Evolutionary conservation across 2,113 vertebrate species (phyloP), one percentile per base, ranked within the genome.

Genomic region (Indicator maculatus): DNA sequence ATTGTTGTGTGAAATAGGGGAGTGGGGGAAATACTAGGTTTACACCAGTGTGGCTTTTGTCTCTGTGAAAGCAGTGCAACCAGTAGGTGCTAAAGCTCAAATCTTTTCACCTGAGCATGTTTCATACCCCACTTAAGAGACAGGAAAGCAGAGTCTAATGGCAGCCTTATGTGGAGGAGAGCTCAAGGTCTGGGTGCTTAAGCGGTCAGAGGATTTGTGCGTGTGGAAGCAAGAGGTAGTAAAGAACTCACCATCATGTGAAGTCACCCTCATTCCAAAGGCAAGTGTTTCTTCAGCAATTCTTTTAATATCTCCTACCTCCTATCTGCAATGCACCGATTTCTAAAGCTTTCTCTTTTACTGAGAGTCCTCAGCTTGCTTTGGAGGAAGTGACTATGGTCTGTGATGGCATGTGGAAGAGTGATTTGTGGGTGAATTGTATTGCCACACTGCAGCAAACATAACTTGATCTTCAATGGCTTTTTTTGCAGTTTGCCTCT

Each of bases 361-460:
- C 18, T 69, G 55, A 1, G 4, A 13, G 20, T 19, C 41, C 39
- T 63, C 41, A 60, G 24, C 27, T 85, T 75, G 10, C 72, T 85
- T 63, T 41, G 76, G 59, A 30, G 24, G 33, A 50, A 80, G 31
- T 30, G 63, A 21, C 39, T 31, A 5, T 86, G 41, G 8, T n/a
- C n/a, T 0, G 0, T 61, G 64, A 45, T 56, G 18, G 24, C 17
- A 39, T 19, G 31, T 59, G 15, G 30, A 59, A 63, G 30, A 67
- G 30, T 16, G 47, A 83, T 83, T 67, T 3, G 4, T 56, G 55
- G 12, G 44, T 88, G 59, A 76, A 26, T 30, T 67, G 11, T 17
- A 31, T n/a, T 0, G 0, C 38, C 13, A 12, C 26, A 18, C 59
- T 18, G 47, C 67, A 83, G 38, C 55, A 86, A 83, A 45, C 3